Base-by-base conservation (phyloP, 1,140 invertebrate genomes). In the Heliothis subflexa region DNA sequence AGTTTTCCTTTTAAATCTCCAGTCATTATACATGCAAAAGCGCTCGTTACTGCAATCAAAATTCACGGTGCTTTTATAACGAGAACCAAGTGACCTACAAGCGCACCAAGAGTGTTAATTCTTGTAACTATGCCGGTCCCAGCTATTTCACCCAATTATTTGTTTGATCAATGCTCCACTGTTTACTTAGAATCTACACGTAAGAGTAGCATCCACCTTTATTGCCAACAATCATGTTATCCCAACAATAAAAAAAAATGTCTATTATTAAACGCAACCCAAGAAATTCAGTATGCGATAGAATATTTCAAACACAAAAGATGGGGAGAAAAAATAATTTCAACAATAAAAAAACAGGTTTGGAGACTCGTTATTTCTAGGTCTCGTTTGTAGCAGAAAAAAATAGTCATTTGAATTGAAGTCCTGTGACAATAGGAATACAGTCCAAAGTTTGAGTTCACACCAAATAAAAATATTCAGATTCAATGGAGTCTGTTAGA, bases 331-430 rank as follows among this genome's bases (percentile, higher is more conserved):
- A 61, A 74, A 74, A 59, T 47, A 25, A 74, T 57, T 73, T 47
- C 45, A 49, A 57, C 70, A 73, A 73, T 75, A 75, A 57, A 78
- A 78, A 70, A 70, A 66, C 61, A 70, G 75, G 33, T 59, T 78
- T 40, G 45, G 49, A 64, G n/a, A 50, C 73, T 76, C 47, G 50
- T 71, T 78, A 70, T 61, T 71, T 78, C 55, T 78, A 78, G 66
- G 57, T 72, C 55, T 73, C 28, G 52, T 70, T 68, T 59, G 40
- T 47, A 3, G 13, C 14, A 55, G 25, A 16, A 54, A 40, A n/a
- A 59, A n/a, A 71, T 54, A 78, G 57, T 71, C 61, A 78, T 78
- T 18, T 16, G 52, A 78, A 21, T 78, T 70, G 49, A 70, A 78
- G 54, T 33, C 25, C 14, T 70, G 70, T 16, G 16, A 28, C 76